Conservation (phyloP, 2,888 invertebrate species). For the Incurvaria masculella region DNA sequence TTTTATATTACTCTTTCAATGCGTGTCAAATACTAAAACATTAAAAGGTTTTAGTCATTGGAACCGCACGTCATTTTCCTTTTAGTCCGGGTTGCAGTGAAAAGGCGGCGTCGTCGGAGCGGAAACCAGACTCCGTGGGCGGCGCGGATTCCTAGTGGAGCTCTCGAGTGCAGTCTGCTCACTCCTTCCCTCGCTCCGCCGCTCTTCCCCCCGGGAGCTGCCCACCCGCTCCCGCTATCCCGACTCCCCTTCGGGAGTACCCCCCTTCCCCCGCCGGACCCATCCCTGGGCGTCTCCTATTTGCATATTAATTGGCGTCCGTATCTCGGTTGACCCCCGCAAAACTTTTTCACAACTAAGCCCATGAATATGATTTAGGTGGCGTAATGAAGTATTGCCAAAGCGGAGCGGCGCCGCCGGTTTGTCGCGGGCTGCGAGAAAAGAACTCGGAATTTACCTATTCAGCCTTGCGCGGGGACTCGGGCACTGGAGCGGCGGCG, state of each 20-base stretch:
- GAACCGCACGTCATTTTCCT: not conserved
- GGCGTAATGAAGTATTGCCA: not conserved
- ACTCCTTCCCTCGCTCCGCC: not conserved
- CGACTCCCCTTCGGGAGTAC: too few relatives aligned
- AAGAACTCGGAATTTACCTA: not conserved
- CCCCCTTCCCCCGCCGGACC: too few relatives aligned
- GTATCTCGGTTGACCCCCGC: not conserved
- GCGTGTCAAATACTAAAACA: too few relatives aligned
- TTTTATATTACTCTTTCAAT: too few relatives aligned
- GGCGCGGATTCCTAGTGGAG: too few relatives aligned
- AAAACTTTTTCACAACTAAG: not conserved
- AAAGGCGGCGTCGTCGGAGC: not conserved
- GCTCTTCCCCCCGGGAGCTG: not conserved
- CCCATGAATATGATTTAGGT: not conserved
- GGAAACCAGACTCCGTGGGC: not conserved
- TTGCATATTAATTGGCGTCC: not conserved
- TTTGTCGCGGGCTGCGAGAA: not conserved
- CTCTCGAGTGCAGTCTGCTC: not conserved
- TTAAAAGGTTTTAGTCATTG: not conserved
- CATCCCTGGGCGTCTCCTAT: not conserved
- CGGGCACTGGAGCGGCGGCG: not conserved
- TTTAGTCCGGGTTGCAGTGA: not conserved
- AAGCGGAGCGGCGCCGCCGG: not conserved
- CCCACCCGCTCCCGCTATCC: not conserved
- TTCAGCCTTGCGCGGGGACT: not conserved